A percentile compares a stretch with the other conserved stretches of the same genome.
These are phyloP conservation scores for Choristoneura rosaceana DNA, from an alignment of 2,888 invertebrate species.

Conservation along the genomic window DNA sequence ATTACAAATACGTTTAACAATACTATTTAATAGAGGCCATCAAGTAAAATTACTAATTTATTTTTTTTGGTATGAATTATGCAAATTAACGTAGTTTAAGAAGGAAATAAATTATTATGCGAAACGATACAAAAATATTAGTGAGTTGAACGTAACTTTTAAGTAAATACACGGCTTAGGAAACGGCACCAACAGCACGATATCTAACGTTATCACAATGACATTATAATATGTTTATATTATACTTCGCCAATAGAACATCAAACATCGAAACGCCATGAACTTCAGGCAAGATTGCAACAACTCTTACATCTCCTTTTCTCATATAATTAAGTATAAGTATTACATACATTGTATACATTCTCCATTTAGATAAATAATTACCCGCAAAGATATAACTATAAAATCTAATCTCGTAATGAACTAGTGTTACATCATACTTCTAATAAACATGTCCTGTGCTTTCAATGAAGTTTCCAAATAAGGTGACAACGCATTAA, in stretches of 20 bases:
- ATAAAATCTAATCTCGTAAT: slow-evolving; percentile 79
- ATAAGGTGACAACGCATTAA: slow-evolving; percentile 45
- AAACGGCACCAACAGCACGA: slow-evolving; percentile 71
- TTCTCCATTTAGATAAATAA: slow-evolving; percentile 73
- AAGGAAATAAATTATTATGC: slow-evolving; percentile 42
- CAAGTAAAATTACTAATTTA: slow-evolving; percentile 61
- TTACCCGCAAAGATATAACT: slow-evolving; percentile 75
- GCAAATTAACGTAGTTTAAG: slow-evolving; percentile 44
- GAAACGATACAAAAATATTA: slow-evolving; percentile 35
- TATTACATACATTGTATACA: slow-evolving; percentile 76
- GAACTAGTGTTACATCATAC: slow-evolving; percentile 63
- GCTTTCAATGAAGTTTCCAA: slow-evolving; percentile 56
- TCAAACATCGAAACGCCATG: slow-evolving; percentile 74
- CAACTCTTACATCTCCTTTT: slow-evolving; percentile 65
- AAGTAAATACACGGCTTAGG: slow-evolving; percentile 47
- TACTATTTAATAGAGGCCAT: slow-evolving; percentile 70
- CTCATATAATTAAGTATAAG: slow-evolving; percentile 60
- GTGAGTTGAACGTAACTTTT: slow-evolving; percentile 23
- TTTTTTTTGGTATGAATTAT: slow-evolving; percentile 68
- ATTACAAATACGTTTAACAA: slow-evolving; percentile 62
- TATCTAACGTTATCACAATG: slow-evolving; percentile 78
- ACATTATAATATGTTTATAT: slow-evolving; percentile 63
- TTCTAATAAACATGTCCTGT: slow-evolving; percentile 64
- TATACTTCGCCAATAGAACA: slow-evolving; percentile 76
- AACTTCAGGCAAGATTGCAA: slow-evolving; percentile 78